These are phyloP conservation scores for Petromus typicus DNA, from an alignment of 2,113 vertebrate genomes.

Conservation along the genomic window DNA sequence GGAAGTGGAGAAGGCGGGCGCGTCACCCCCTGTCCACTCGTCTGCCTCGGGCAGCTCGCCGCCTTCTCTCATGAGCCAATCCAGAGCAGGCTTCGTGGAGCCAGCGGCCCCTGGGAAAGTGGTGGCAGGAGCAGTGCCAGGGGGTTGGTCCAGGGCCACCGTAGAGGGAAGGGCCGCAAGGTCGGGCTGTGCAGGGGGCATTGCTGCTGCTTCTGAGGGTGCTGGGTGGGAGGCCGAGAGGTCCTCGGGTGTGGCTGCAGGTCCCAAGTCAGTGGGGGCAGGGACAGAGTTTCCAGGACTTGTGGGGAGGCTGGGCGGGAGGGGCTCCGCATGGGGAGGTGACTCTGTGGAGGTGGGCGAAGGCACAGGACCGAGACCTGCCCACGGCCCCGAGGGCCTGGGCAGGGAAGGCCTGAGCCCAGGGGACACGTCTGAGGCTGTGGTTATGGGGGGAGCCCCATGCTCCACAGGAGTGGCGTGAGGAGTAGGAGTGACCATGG, in stretches of 20 bases:
- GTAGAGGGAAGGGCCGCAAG: slow-evolving; percentile 70
- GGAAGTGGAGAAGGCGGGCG: slow-evolving; percentile 91
- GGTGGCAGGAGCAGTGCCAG: slow-evolving; percentile 71
- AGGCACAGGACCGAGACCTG: slow-evolving; percentile 65
- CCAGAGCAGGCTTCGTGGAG: slow-evolving; percentile 78
- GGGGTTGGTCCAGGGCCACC: slow-evolving; percentile 72
- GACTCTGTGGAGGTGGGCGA: slow-evolving; percentile 62
- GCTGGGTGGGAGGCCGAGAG: slow-evolving; percentile 9
- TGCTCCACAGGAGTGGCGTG: neutral
- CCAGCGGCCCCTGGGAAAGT: slow-evolving; percentile 80
- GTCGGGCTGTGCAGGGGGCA: slow-evolving; percentile 76
- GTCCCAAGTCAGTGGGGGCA: slow-evolving; percentile 67
- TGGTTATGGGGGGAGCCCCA: slow-evolving; percentile 63
- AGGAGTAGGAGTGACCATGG: slow-evolving; percentile 60
- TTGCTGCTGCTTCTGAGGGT: slow-evolving; percentile 46
- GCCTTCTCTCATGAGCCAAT: slow-evolving; percentile 79
- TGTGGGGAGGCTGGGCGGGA: slow-evolving; percentile 69
- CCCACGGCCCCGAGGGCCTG: neutral
- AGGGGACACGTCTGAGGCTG: neutral
- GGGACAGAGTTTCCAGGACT: slow-evolving; percentile 65
- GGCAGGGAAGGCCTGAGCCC: slow-evolving; percentile 6
- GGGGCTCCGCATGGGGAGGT: slow-evolving; percentile 79
- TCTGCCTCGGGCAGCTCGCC: slow-evolving; percentile 86
- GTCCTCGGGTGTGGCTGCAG: slow-evolving; percentile 51
- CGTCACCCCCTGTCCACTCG: slow-evolving; percentile 91